Evolutionary conservation across 2,888 invertebrate species (phyloP), one percentile per base, ranked within the genome.

Genomic region (Hirtodrosophila cameraria): DNA sequence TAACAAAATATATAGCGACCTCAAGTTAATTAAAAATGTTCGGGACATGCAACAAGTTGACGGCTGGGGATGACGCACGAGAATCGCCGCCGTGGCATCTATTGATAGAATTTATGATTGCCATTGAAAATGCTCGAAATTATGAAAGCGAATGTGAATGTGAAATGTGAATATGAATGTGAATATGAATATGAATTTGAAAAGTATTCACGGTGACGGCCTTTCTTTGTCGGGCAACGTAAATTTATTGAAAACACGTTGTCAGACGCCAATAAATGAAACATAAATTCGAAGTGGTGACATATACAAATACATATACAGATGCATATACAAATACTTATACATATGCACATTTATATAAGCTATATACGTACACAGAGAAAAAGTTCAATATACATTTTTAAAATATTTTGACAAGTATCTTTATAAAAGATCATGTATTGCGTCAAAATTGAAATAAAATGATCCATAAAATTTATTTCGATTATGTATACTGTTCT

Each of bases 41-140:
- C 58, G 71, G 62, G 74, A 65, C 82, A 75, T 75, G 83, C 86
- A 82, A 85, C 79, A 80, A 82, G 86, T 79, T 85, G 80, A 80
- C 83, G 83, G 80, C 80, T 83, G 70, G 64, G 62, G 73, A 49
- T 80, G 80, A 80, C 80, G 80, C 86, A 80, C 86, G 70, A 62
- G 53, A 58, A 54, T 45, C 61, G 52, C 48, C 45, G 41, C 48
- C 62, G 52, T 58, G 50, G 74, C 67, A 63, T 30, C 74, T 74
- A 71, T 71, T 74, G 71, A 74, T 74, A 72, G 60, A 80, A 80
- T 80, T 86, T 80, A 80, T 86, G 83, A 80, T 79, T 75, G 72
- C 76, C 84, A 64, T 65, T 72, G 72, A 75, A 72, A 69, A 57
- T 67, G 53, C 42, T n/a, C 55, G 36, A 64, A 74, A 71, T 71